Evolutionary conservation across 2,797 vertebrate genomes (phyloP).

Genomic region (Lacerta bilineata): DNA sequence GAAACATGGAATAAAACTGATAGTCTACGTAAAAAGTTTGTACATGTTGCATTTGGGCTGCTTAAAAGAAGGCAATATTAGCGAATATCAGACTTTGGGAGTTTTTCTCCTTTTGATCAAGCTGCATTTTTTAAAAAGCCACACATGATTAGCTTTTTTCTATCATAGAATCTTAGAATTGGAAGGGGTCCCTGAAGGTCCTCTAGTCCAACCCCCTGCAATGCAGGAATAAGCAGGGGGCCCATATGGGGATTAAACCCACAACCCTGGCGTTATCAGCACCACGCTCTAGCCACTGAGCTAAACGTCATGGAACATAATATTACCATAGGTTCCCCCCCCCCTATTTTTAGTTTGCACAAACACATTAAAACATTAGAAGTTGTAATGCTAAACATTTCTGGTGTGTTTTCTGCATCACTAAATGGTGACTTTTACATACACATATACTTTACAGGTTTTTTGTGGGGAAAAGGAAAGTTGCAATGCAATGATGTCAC

Average conservation of each 20-base stretch:
- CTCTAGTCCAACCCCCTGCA: too few relatives aligned
- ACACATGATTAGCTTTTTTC: too few relatives aligned
- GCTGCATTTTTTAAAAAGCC: not conserved
- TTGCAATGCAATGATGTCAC: not conserved
- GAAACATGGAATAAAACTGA: conserved; percentile 36
- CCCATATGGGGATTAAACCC: too few relatives aligned
- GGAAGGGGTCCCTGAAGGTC: too few relatives aligned
- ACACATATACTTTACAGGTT: not conserved
- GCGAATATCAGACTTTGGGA: not conserved
- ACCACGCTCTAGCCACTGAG: too few relatives aligned
- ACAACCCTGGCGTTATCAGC: too few relatives aligned
- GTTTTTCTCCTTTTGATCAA: not conserved
- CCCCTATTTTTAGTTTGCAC: not conserved
- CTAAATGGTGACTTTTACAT: too few relatives aligned
- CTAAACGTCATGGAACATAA: not conserved
- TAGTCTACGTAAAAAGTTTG: conserved; percentile 14
- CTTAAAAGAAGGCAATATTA: not conserved
- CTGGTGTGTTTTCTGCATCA: not conserved
- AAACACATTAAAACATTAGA: not conserved
- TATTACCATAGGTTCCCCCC: not conserved
- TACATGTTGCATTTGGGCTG: not conserved
- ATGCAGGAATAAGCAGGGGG: too few relatives aligned
- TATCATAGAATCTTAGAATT: too few relatives aligned
- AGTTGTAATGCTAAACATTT: not conserved
- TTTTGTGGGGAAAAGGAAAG: not conserved